A percentile compares a stretch with the other conserved stretches of the same genome.
Conservation (phyloP, 2,888 invertebrate species). For the Apamea epomidion region DNA sequence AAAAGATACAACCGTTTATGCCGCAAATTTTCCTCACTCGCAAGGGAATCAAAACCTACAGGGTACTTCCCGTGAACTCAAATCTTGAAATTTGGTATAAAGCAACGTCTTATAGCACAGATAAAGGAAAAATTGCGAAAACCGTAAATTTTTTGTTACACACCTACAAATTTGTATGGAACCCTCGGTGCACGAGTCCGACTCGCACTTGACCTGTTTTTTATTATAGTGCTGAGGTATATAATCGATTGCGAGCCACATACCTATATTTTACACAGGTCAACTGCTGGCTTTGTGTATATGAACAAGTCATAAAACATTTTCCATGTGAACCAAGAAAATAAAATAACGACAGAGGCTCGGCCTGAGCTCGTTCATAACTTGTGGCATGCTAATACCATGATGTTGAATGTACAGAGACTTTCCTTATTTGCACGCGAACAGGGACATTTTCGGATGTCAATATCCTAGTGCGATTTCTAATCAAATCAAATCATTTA, state of each 20-base stretch:
- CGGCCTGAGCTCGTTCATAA: not conserved
- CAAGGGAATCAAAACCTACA: too few relatives aligned
- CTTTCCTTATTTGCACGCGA: not conserved
- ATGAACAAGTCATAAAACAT: constrained; percentile 4
- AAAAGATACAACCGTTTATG: too few relatives aligned
- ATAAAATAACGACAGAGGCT: constrained; percentile 16
- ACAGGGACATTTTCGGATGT: not conserved
- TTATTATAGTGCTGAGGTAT: not conserved
- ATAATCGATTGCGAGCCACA: not conserved
- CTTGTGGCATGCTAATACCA: not conserved
- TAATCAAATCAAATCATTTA: too few relatives aligned
- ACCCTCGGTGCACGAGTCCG: too few relatives aligned
- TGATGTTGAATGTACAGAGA: not conserved
- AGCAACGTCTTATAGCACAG: too few relatives aligned
- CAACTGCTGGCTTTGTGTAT: constrained; percentile 15
- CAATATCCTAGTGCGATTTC: not conserved
- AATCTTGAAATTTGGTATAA: too few relatives aligned
- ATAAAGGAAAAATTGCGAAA: too few relatives aligned
- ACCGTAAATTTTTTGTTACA: too few relatives aligned
- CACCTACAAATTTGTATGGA: too few relatives aligned
- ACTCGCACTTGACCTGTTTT: not conserved
- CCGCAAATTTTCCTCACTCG: too few relatives aligned
- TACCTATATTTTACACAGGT: constrained; percentile 1
- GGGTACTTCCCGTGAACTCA: too few relatives aligned
- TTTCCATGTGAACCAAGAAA: not conserved